These are phyloP conservation scores for Sarcoramphus papa DNA, from an alignment of 2,797 vertebrate genomes.

Conservation along the genomic window DNA sequence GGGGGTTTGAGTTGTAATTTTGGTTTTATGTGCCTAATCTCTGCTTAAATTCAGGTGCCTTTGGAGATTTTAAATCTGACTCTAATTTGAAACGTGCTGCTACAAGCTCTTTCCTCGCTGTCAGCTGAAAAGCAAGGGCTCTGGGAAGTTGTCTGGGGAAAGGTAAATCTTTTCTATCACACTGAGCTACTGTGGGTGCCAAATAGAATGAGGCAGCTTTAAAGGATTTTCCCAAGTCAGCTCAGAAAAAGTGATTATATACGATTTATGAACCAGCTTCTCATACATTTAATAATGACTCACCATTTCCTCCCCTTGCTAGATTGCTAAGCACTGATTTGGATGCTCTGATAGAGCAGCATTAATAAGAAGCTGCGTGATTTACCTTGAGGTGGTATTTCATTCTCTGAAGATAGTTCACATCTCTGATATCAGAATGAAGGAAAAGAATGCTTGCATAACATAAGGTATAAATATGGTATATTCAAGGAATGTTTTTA, in stretches of 20 bases:
- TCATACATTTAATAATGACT: conserved; percentile 58
- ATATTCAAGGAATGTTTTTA: background rate
- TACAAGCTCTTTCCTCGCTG: background rate
- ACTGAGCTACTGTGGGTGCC: conserved; percentile 39
- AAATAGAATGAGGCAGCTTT: conserved; percentile 46
- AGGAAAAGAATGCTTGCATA: conserved; percentile 6
- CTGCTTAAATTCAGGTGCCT: conserved; percentile 22
- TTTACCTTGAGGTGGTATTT: conserved; percentile 27
- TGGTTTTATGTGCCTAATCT: conserved; percentile 35
- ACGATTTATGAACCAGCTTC: conserved; percentile 53
- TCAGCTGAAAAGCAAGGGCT: conserved; percentile 44
- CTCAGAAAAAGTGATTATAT: conserved; percentile 57
- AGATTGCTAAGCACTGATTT: conserved; percentile 40
- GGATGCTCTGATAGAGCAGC: background rate
- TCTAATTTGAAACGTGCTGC: background rate
- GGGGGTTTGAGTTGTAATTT: background rate
- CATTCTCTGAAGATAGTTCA: background rate
- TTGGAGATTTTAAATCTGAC: background rate
- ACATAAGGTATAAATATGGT: background rate
- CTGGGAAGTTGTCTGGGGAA: conserved; percentile 28
- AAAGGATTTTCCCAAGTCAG: conserved; percentile 60
- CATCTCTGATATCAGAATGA: background rate
- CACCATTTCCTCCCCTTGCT: conserved; percentile 27
- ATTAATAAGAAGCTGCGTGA: background rate
- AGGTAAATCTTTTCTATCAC: conserved; percentile 56